phyloP scores from a whole-genome alignment of 2,888 invertebrate species.

The Tribolium freemani region DNA sequence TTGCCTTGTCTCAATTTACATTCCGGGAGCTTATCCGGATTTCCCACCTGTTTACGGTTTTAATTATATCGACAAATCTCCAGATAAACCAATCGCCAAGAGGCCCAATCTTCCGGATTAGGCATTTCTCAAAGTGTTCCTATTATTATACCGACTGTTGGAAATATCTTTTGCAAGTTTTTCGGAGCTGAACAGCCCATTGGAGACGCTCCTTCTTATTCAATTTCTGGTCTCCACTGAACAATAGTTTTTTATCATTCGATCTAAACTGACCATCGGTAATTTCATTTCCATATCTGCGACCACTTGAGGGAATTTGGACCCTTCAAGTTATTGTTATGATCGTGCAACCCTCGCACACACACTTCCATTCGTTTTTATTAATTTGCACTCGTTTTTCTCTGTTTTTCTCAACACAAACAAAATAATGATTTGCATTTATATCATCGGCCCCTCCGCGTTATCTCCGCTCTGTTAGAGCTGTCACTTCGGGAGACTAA shows the following conservation, averaged over 20 bases:
- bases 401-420: conserved; percentile 16
- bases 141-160: no score
- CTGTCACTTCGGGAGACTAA: conserved; percentile 62
- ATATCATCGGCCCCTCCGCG: conserved; percentile 45
- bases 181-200: not conserved
- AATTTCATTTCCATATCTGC: conserved; percentile 56
- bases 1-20: conserved; percentile 59
- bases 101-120: not conserved
- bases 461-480: conserved; percentile 51
- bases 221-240: conserved; percentile 51
- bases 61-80: conserved; percentile 48
- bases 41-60: conserved; percentile 60
- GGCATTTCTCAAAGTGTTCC: not conserved
- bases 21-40: conserved; percentile 59
- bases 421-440: conserved; percentile 53
- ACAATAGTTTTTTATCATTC: conserved; percentile 57
- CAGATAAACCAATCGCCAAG: conserved; percentile 21
- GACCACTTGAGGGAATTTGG: conserved; percentile 39
- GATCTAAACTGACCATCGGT: conserved; percentile 55
- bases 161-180: no score
- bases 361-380: conserved; percentile 29
- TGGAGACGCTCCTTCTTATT: not conserved
- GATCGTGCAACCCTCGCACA: conserved; percentile 2
- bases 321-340: conserved; percentile 32
- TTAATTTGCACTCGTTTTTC: conserved; percentile 36